A percentile compares a stretch with the other conserved stretches of the same genome.
Evolutionary conservation across 2,113 vertebrate genomes (phyloP).

Genomic region (Hypocryptadius cinnamomeus): DNA sequence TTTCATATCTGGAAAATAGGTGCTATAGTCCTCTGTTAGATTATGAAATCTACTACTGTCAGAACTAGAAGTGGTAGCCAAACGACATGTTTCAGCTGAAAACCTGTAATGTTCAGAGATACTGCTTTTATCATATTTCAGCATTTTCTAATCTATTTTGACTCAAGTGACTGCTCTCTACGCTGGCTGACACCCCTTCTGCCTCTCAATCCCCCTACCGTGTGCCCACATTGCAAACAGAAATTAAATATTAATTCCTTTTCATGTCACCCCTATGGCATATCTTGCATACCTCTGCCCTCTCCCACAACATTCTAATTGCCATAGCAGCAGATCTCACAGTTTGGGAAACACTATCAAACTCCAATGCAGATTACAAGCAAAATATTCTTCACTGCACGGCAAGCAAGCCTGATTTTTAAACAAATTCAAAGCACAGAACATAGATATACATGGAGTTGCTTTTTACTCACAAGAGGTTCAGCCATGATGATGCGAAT

Average conservation of each 20-base stretch:
- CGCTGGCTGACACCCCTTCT: not conserved
- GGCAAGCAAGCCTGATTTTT: not conserved
- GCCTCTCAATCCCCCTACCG: not conserved
- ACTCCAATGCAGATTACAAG: not conserved
- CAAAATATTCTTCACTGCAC: not conserved
- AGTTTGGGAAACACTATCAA: not conserved
- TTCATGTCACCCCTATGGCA: not conserved
- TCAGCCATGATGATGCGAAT: slow-evolving; percentile 97
- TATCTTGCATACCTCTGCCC: not conserved
- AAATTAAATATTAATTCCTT: not conserved
- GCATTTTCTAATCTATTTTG: not conserved
- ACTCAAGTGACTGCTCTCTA: not conserved
- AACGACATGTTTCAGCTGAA: not conserved
- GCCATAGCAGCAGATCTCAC: not conserved
- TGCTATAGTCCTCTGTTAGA: not conserved
- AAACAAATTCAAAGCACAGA: not conserved
- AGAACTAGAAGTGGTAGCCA: not conserved
- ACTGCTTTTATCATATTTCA: not conserved
- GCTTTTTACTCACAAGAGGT: slow-evolving; percentile 83
- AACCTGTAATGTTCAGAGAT: not conserved
- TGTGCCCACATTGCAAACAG: not conserved
- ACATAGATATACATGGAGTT: not conserved
- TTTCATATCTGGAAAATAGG: not conserved
- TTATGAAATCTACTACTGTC: not conserved
- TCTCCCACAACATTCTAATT: not conserved